These are phyloP conservation scores for Erinaceus europaeus DNA, from an alignment of 2,113 vertebrate species.

Conservation along the genomic window DNA sequence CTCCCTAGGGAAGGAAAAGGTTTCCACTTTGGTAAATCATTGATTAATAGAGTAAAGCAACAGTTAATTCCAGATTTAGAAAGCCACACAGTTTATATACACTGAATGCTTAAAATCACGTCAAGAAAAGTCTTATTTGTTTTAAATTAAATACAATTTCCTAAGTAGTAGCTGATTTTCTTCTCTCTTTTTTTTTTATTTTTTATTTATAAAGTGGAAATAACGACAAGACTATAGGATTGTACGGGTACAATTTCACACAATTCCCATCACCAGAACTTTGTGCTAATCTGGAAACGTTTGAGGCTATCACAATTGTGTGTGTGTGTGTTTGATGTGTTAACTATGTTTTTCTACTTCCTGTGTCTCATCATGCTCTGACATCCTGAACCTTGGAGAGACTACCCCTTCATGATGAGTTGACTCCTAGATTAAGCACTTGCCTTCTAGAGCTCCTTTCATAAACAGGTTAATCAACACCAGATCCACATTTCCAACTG, in stretches of 20 bases:
- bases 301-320: not conserved
- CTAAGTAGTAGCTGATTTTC: not conserved
- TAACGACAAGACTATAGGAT: no score
- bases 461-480: not conserved
- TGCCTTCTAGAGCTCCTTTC: not conserved
- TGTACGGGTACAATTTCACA: no score
- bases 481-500: not conserved
- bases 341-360: not conserved
- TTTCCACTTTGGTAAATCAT: slow-evolving; percentile 54
- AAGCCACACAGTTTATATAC: not conserved
- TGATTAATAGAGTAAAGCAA: slow-evolving; percentile 44
- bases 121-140: not conserved
- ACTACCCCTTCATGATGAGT: not conserved
- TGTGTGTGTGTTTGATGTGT: not conserved
- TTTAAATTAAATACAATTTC: slow-evolving; percentile 22
- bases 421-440: not conserved
- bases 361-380: not conserved
- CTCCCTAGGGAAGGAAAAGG: no score
- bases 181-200: not conserved
- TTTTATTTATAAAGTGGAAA: no score
- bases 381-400: not conserved
- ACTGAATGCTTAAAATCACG: slow-evolving; percentile 20
- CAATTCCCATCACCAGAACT: no score
- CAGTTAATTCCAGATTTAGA: slow-evolving; percentile 43
- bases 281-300: not conserved